Base-by-base conservation (phyloP, 2,113 vertebrate species). In the Cricetomys ansorgei region DNA sequence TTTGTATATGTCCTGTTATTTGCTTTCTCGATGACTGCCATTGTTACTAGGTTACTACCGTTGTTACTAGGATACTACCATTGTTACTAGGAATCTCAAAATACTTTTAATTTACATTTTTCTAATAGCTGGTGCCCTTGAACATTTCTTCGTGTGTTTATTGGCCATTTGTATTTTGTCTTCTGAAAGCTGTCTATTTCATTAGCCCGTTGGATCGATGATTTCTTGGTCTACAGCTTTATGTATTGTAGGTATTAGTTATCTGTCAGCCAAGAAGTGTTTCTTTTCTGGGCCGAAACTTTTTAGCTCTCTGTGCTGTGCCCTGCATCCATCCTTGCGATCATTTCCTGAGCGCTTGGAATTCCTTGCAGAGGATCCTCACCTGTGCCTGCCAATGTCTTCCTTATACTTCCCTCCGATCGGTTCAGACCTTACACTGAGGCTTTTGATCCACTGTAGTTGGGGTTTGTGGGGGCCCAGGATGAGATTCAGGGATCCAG, bases 401-500 rank as follows among this genome's bases (percentile, higher is more conserved):
- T 79, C 67, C 29, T 13, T 70, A 37, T 13, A 29, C n/a, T 70
- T 70, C 31, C 25, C 48, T 79, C 31, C 17, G 23, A 11, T 7
- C 29, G 31, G 21, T 79, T 79, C 76, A 79, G 9, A 29, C 37
- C 76, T 55, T 50, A n/a, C 8, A 21, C 10, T 43, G 13, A 55
- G 29, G 1, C 7, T 50, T 79, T 55, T 79, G 50, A 37, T 55
- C 31, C 31, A 34, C 37, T n/a, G n/a, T n/a, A n/a, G n/a, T 45
- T 75, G 73, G 12, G 3, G 23, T 43, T 25, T 73, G 16, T 55
- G 17, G 53, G 15, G n/a, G n/a, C n/a, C n/a, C 15, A 79, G 48
- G 7, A 27, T 53, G 31, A 10, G 5, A 59, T 12, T 4, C 12
- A n/a, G 4, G 1, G 21, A n/a, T 12, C 79, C 1, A 3, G 5